phyloP scores from a whole-genome alignment of 2,797 vertebrate species.

The Glossophaga mutica region DNA sequence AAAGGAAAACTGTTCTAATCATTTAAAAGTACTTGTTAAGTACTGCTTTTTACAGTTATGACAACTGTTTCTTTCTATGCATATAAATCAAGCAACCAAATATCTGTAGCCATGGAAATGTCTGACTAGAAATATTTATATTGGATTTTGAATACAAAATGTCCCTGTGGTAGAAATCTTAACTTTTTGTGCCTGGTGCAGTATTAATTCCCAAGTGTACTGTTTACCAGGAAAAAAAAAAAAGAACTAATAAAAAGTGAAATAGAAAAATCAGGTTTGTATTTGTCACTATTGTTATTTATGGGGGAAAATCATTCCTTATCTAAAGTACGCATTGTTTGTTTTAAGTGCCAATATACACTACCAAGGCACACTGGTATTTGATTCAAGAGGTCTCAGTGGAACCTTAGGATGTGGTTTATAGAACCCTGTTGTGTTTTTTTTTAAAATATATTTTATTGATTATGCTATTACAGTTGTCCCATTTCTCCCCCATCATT shows the following conservation, averaged over 20 bases:
- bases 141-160: constrained; percentile 83
- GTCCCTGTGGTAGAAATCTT: constrained; percentile 82
- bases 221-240: constrained; percentile 82
- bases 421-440: neutral
- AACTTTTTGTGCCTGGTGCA: constrained; percentile 84
- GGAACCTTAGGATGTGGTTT: neutral
- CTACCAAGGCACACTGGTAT: neutral
- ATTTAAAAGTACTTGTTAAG: constrained; percentile 82
- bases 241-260: constrained; percentile 84
- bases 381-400: neutral
- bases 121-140: constrained; percentile 84
- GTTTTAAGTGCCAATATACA: neutral
- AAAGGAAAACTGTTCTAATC: constrained; percentile 77
- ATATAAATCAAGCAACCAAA: constrained; percentile 87
- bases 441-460: no score
- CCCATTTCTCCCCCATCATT: no score
- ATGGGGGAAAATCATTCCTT: neutral
- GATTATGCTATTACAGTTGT: no score
- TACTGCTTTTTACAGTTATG: constrained; percentile 82
- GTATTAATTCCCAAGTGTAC: constrained; percentile 84
- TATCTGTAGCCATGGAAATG: constrained; percentile 85
- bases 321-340: neutral
- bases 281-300: constrained; percentile 52
- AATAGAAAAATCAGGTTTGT: constrained; percentile 73
- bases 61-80: constrained; percentile 86